Base-by-base conservation (phyloP, 1,140 invertebrate genomes). In the Acarapis woodi region DNA sequence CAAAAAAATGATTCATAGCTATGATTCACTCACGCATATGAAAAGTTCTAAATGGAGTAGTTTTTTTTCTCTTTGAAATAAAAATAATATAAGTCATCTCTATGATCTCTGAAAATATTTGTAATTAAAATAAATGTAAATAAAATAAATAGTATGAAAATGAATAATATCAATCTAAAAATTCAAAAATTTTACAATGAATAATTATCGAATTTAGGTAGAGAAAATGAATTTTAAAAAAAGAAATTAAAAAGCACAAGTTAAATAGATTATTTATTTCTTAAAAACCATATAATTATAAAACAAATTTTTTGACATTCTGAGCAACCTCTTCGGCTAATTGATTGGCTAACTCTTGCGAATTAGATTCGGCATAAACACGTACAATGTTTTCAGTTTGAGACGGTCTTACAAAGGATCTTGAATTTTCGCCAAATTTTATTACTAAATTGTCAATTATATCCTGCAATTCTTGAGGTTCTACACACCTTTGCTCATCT, bases 371-470 rank as follows among this genome's bases (percentile, higher is more conserved):
- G 0, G 85, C 79, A 60, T 96, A 97, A 0, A 99, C 70, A 39
- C 93, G 62, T 2, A 97, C 76, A 21, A 94, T 61, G 57, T 96
- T 80, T 61, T 99, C 93, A 18, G 93, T 99, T 26, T 90, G 90
- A 0, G 87, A 96, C 1, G 90, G 76, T 40, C 88, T 73, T 40
- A 40, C 46, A 48, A 37, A 35, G 34, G 21, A 38, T 37, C 38
- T 19, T 18, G 29, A 20, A 10, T 46, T 26, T 22, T 14, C 30
- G 33, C 33, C 33, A 38, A 47, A 80, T 39, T 66, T 64, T 0
- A 55, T 44, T 2, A 79, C 71, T 1, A 73, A 42, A 40, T 60
- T 51, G 53, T 93, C 66, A 39, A 97, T 80, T 45, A 64, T 64
- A 4, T 61, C 53, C 58, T 96, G 87, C 2, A 97, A 60, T 6